Evolutionary conservation across 2,797 vertebrate genomes (phyloP), one percentile per base, ranked within the genome.

Genomic region (Smutsia gigantea): DNA sequence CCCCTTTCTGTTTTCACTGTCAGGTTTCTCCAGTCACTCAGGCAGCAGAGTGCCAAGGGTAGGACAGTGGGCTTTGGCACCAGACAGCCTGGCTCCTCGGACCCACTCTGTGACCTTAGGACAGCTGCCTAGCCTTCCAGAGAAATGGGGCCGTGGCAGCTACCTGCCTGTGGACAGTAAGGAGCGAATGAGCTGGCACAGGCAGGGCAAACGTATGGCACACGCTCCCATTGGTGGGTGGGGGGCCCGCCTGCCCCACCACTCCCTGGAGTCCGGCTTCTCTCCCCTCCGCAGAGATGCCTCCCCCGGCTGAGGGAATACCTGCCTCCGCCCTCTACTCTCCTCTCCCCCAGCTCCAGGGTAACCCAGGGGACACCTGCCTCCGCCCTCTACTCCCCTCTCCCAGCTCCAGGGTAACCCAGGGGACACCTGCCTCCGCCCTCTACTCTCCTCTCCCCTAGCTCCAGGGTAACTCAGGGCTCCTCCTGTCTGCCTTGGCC

Each of bases 21-120:
- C 27, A 42, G 4, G 23, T 21, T 64, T 61, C 83, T 39, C 42
- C 23, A 31, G 63, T 15, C 53, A 2, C 0, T 25, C 15, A 23
- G 64, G 23, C 12, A 42, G 51, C 55, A n/a, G 46, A 68, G 25
- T 1, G 17, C 5, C 4, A 13, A 72, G 27, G 25, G 18, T 25
- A 13, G 2, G 2, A 4, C 19, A 4, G 27, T 0, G 17, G 57
- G 17, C 11, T 2, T 0, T 0, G 31, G 31, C 0, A 11, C 29
- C 39, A 1, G 9, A 27, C 14, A 31, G 82, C 6, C 14, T 1
- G 39, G 37, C 25, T 34, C 29, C 17, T 27, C 14, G 4, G 0
- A 9, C 5, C 2, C n/a, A 79, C 64, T 18, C 34, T 2, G 84
- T 34, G 61, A 39, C 51, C n/a, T 63, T 1, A n/a, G 79, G 84